Base-by-base conservation (phyloP, 2,888 invertebrate genomes). In the Latrodectus elegans region DNA sequence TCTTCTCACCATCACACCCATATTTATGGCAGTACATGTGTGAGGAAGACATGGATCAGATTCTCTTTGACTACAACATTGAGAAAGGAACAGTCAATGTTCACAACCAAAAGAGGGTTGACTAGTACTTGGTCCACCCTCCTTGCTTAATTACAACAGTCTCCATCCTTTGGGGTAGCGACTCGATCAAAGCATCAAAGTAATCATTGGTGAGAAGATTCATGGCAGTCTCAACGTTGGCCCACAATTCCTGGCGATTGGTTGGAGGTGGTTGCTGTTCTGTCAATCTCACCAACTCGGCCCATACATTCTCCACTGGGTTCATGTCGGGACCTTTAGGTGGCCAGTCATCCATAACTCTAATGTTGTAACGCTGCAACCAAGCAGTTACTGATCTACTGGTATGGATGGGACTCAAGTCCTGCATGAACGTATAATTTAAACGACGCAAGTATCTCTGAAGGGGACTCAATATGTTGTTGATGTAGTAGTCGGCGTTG, bases 311-410 rank as follows among this genome's bases (percentile, higher is more conserved):
- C n/a, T n/a, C n/a, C n/a, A n/a, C n/a, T n/a, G n/a, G n/a, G n/a
- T n/a, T n/a, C n/a, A n/a, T 64, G n/a, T 83, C 72, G 6, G 83
- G 64, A 8, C 83, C 83, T 70, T 75, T 83, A 9, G 83, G 76
- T 0, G 76, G 75, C 83, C 83, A 75, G 2, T 83, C 83, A 0
- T 64, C 8, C 60, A 70, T 53, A 8, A 82, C 17, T 0, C 11
- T n/a, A 1, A 70, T 38, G 15, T 71, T 71, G n/a, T 71, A 17
- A 10, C 71, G 38, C 0, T 26, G 52, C 17, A 83, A 71, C 76
- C 76, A 83, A 17, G 9, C 8, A 8, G 8, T 51, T 0, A 68
- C 38, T 0, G 6, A 4, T 0, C 11, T 15, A 65, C 83, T 83
- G 11, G 83, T 83, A n/a, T 83, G 83, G 15, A 83, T 64, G 1